Percentiles rank a stretch among this genome's conserved stretches.
Conservation (phyloP, 1,140 invertebrate genomes). For the Neotoxoptera formosana region DNA sequence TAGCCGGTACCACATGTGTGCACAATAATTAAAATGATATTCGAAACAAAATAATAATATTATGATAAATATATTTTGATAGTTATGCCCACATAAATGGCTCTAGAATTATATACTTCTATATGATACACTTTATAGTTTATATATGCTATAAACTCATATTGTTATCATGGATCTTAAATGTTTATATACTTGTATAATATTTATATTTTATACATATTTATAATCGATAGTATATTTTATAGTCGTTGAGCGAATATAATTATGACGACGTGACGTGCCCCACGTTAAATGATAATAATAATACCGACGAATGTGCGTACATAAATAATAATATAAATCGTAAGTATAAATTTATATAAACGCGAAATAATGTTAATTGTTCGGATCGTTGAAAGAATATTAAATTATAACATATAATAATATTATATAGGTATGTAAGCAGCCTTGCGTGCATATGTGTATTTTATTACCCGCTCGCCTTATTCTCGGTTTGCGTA, state of each 20-base stretch:
- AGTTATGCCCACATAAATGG: neutral
- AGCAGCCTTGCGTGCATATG: neutral
- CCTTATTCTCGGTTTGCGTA: neutral
- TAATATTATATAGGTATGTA: neutral
- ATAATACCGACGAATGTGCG: neutral
- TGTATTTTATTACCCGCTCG: neutral
- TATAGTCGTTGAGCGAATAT: neutral
- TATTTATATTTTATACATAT: neutral
- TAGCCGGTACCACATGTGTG: too few relatives aligned
- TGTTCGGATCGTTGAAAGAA: neutral
- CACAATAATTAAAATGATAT: neutral
- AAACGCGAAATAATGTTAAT: neutral
- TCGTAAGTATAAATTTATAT: neutral
- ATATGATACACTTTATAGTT: neutral
- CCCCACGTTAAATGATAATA: neutral
- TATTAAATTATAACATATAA: constrained; percentile 20
- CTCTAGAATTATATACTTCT: neutral
- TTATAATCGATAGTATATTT: neutral
- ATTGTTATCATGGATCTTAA: neutral
- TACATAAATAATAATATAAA: neutral
- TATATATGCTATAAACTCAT: too few relatives aligned
- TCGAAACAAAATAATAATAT: neutral
- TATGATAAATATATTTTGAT: neutral
- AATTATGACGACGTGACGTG: neutral
- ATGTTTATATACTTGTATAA: neutral